Evolutionary conservation across 2,113 vertebrate genomes (phyloP), one percentile per base, ranked within the genome.

Genomic region (Odocoileus virginianus): DNA sequence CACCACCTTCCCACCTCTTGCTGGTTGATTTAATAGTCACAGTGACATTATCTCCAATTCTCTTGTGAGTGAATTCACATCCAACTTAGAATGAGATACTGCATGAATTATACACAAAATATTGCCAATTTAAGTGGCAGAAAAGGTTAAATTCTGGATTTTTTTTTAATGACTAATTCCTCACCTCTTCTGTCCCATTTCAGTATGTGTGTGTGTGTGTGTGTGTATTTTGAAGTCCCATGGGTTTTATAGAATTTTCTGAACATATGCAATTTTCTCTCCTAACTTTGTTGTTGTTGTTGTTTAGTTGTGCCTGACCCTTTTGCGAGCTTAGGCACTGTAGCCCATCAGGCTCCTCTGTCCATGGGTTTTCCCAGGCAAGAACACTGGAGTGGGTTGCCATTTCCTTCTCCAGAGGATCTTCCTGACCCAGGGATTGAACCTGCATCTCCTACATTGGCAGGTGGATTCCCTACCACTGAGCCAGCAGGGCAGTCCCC

Each of bases 11-110:
- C 30, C 45, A 97, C 91, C 55, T 95, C 64, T 93, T 95, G 57
- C 84, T 21, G 25, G 86, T 87, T 98, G 90, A 97, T 97, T 98
- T 98, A 96, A 95, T 98, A 98, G 96, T 97, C 88, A 97, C 52
- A 83, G n/a, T 93, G 93, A 88, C 94, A 97, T 97, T 97, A 97
- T 96, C 89, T 97, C 79, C 78, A 91, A 88, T 61, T 98, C 91
- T 97, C 91, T 79, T 64, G 95, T 86, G 93, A 95, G 55, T 86
- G 89, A 97, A 96, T 97, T 98, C 81, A 64, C 87, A 96, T 89
- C 28, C 61, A 84, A 74, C 87, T 87, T 96, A 92, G 47, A 93
- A 83, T 67, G 90, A 96, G 84, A 94, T 90, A 61, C 61, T 55
- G 21, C 52, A 87, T 76, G 91, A 97, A 84, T 96, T 95, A 94